Evolutionary conservation across 2,797 vertebrate genomes (phyloP).

Genomic region (Enteromius unitaeniatus): DNA sequence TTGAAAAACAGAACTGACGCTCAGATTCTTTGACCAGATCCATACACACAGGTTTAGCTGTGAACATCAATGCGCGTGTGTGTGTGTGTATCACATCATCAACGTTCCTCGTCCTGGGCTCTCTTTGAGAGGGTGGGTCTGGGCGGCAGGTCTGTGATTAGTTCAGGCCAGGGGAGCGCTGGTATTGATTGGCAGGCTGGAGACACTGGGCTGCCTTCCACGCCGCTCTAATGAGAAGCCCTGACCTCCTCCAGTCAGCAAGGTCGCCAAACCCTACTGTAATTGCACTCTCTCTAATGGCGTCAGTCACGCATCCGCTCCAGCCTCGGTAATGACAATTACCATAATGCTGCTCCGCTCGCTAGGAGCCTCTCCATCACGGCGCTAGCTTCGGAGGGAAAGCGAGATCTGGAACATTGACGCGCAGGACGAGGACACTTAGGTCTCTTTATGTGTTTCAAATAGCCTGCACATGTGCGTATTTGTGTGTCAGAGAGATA

Average conservation of each 20-base stretch:
- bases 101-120: constrained; percentile 37
- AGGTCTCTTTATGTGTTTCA: constrained; percentile 48
- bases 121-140: constrained; percentile 67
- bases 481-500: constrained; percentile 48
- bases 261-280: constrained; percentile 85
- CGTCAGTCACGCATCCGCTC: constrained; percentile 82
- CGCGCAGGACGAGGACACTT: constrained; percentile 55
- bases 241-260: constrained; percentile 86
- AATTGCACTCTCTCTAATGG: constrained; percentile 87
- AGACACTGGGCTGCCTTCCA: constrained; percentile 86
- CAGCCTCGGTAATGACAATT: constrained; percentile 84
- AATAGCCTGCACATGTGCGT: constrained; percentile 41
- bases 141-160: constrained; percentile 82
- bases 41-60: constrained; percentile 16
- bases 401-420: constrained; percentile 67
- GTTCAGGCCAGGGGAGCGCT: constrained; percentile 76
- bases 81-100: constrained; percentile 55
- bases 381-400: constrained; percentile 67
- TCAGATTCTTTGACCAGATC: constrained; percentile 31
- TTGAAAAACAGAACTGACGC: constrained; percentile 32
- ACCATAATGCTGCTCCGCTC: constrained; percentile 81
- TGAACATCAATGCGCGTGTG: background rate
- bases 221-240: constrained; percentile 85
- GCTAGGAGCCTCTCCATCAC: constrained; percentile 74
- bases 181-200: constrained; percentile 86